Evolutionary conservation across 1,140 invertebrate genomes (phyloP), one percentile per base, ranked within the genome.

Genomic region (Bombus breviceps): DNA sequence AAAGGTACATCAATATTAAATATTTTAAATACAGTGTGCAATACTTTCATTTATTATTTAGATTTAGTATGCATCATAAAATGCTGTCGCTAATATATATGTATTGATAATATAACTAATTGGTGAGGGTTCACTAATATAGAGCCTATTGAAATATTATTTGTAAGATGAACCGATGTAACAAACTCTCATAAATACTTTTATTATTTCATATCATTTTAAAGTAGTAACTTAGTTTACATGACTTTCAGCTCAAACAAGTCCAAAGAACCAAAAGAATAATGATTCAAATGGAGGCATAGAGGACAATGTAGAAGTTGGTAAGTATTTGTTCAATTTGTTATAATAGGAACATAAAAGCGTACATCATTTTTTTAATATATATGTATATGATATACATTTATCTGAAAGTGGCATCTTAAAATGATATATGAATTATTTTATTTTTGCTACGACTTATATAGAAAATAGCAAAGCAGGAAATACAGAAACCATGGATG

Each of bases 201-300:
- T 41, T 69, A 87, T 13, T 59, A 22, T 80, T 86, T 85, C 66
- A 87, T 83, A 75, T 86, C 62, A 87, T 83, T 78, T 86, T 86
- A 90, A 66, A 80, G 34, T 86, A 86, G 75, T 91, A 90, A 91
- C 80, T 82, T 85, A 91, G 82, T 62, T 85, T 87, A 89, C 69
- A 83, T 91, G 75, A 18, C 83, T 91, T 92, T 89, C 91, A 92
- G 91, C 73, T 89, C 39, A 88, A 72, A 85, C 69, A 87, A 88
- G 57, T 66, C 47, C 84, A 41, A 89, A 87, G 81, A 18, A 78
- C 22, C 39, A 32, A 85, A 59, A 76, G 64, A 90, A 86, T 64
- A 79, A 43, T 74, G 57, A 75, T 18, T 79, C 73, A 37, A 87
- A 84, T 62, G 79, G 72, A 12, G 75, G 25, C 37, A 37, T 79